phyloP scores from a whole-genome alignment of 1,140 invertebrate species.

The Probaryconus sp. region DNA sequence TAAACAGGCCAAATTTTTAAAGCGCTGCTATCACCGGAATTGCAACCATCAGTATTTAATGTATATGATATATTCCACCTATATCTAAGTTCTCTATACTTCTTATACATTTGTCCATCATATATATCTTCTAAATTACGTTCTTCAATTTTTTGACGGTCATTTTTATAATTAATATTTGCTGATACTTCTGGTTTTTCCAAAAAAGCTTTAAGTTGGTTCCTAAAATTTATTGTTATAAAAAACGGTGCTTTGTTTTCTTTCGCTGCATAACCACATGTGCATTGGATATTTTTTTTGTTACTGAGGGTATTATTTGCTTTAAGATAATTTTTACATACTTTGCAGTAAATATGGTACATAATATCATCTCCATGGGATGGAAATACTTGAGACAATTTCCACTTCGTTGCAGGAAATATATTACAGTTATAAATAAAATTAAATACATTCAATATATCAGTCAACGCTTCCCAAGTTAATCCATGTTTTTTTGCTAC shows the following conservation, averaged over 20 bases:
- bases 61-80: constrained; percentile 2
- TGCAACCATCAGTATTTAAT: constrained; percentile 4
- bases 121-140: neutral
- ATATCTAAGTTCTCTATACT: neutral
- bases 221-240: neutral
- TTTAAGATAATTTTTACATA: neutral
- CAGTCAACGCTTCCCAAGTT: neutral
- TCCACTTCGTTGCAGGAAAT: constrained; percentile 1
- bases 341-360: neutral
- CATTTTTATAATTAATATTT: neutral
- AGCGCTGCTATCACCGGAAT: neutral
- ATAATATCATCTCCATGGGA: neutral
- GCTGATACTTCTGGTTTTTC: neutral
- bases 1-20: constrained; percentile 23
- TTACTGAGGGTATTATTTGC: neutral
- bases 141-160: neutral
- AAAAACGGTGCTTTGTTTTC: constrained; percentile 2
- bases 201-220: neutral
- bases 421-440: neutral
- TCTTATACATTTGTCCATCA: constrained; percentile 6
- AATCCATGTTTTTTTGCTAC: neutral
- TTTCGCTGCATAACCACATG: neutral
- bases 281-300: neutral
- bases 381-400: constrained; percentile 1
- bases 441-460: neutral